Evolutionary conservation across 2,888 invertebrate genomes (phyloP).

Genomic region (Dinocampus coccinellae): DNA sequence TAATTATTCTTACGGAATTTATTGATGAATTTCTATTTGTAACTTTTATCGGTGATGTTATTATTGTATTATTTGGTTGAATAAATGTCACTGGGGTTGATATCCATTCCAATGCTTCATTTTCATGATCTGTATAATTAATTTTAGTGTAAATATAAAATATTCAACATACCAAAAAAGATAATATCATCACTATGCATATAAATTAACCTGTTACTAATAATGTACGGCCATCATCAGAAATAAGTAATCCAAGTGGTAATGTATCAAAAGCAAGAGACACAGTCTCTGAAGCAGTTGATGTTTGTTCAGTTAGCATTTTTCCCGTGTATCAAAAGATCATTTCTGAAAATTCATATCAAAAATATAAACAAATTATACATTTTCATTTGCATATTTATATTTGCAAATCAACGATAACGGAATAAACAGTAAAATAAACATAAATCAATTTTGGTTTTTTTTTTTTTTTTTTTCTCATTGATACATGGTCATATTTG

Average conservation of each 20-base stretch:
- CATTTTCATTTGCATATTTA: background rate
- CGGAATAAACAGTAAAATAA: background rate
- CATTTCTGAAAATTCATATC: background rate
- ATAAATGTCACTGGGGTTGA: conserved; percentile 56
- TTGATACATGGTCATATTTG: too few relatives aligned
- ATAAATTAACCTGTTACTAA: conserved; percentile 54
- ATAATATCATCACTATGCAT: too few relatives aligned
- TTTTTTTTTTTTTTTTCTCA: too few relatives aligned
- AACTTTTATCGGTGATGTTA: conserved; percentile 46
- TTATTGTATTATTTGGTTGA: conserved; percentile 46
- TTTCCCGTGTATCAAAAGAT: background rate
- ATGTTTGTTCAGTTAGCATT: conserved; percentile 45
- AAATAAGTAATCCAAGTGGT: conserved; percentile 58
- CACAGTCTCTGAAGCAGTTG: conserved; percentile 34
- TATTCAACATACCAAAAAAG: too few relatives aligned
- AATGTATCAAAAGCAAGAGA: conserved; percentile 43
- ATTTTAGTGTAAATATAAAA: too few relatives aligned
- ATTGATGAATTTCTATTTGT: conserved; percentile 46
- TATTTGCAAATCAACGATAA: background rate
- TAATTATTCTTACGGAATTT: conserved; percentile 42
- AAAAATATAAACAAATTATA: background rate
- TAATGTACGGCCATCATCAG: conserved; percentile 59
- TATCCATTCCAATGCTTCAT: conserved; percentile 56
- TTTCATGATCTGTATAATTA: conserved; percentile 55
- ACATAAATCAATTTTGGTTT: background rate